Percentiles rank a stretch among this genome's conserved stretches.
Conservation (phyloP, 2,888 invertebrate species). For the Callyntrura sp. region DNA sequence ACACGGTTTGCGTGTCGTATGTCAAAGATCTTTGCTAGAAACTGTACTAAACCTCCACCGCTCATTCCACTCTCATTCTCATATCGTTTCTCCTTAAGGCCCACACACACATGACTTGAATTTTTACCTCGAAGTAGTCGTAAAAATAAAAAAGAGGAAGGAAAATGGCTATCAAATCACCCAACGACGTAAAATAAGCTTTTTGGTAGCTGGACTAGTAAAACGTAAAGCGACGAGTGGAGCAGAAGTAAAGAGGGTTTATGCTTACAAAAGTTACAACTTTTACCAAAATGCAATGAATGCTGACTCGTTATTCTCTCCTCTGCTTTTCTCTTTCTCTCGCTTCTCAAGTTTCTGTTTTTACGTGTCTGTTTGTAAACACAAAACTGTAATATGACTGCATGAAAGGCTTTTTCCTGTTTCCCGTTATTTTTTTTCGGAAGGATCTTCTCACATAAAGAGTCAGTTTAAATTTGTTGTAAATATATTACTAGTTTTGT, state of each 20-base stretch:
- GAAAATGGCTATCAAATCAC: conserved; percentile 70
- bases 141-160: conserved; percentile 57
- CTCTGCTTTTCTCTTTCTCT: conserved; percentile 23
- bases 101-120: conserved; percentile 54
- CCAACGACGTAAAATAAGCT: conserved; percentile 59
- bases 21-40: conserved; percentile 59
- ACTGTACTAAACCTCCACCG: conserved; percentile 7
- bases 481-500: too few species aligned
- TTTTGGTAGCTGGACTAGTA: conserved; percentile 14
- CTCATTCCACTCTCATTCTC: conserved; percentile 8
- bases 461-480: not conserved
- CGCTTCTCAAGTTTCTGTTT: conserved; percentile 55
- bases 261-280: conserved; percentile 47
- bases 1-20: conserved; percentile 71
- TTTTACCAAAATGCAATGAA: conserved; percentile 33
- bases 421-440: conserved; percentile 23
- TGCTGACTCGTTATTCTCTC: conserved; percentile 16
- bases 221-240: conserved; percentile 19
- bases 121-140: conserved; percentile 51
- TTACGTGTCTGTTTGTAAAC: conserved; percentile 64
- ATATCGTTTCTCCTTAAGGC: not conserved
- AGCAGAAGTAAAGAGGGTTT: conserved; percentile 33
- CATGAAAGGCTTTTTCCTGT: conserved; percentile 44
- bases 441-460: conserved; percentile 44
- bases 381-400: conserved; percentile 40